Percentiles rank a stretch among this genome's conserved stretches.
Conservation (phyloP, 2,888 invertebrate species). For the Microchrysa polita region DNA sequence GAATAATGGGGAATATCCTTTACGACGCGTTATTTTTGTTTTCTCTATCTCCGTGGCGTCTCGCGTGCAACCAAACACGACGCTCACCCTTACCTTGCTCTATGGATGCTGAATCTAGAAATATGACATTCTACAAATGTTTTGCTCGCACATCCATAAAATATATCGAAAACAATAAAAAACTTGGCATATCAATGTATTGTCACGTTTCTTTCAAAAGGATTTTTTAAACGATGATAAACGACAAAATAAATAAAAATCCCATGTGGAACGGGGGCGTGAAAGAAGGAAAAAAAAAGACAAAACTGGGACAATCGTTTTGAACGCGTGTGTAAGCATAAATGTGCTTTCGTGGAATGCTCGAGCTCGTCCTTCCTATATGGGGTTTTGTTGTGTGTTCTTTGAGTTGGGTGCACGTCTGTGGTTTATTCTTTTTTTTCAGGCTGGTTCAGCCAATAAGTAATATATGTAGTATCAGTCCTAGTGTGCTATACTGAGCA, state of each 20-base stretch:
- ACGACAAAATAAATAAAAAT: slow-evolving; percentile 38
- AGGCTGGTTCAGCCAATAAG: background rate
- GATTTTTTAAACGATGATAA: slow-evolving; percentile 43
- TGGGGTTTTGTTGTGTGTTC: no score
- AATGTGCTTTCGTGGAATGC: slow-evolving; percentile 16
- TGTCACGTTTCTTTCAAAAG: slow-evolving; percentile 35
- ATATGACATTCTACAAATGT: slow-evolving; percentile 33
- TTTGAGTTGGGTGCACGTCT: no score
- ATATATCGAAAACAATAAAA: slow-evolving; percentile 41
- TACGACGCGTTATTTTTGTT: background rate
- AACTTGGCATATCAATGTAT: slow-evolving; percentile 38
- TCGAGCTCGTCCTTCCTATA: no score
- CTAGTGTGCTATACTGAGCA: background rate
- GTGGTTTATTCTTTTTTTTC: no score
- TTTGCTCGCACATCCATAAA: slow-evolving; percentile 30
- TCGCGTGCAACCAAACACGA: no score
- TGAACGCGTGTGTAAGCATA: slow-evolving; percentile 41
- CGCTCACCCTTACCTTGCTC: no score
- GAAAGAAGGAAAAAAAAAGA: no score
- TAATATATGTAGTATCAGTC: slow-evolving; percentile 27
- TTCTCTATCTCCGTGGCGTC: no score
- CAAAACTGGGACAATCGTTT: no score
- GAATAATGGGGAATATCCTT: background rate
- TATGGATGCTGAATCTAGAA: no score
- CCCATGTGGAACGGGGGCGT: no score